Base-by-base conservation (phyloP, 2,888 invertebrate species). In the Drosophila atripex region DNA sequence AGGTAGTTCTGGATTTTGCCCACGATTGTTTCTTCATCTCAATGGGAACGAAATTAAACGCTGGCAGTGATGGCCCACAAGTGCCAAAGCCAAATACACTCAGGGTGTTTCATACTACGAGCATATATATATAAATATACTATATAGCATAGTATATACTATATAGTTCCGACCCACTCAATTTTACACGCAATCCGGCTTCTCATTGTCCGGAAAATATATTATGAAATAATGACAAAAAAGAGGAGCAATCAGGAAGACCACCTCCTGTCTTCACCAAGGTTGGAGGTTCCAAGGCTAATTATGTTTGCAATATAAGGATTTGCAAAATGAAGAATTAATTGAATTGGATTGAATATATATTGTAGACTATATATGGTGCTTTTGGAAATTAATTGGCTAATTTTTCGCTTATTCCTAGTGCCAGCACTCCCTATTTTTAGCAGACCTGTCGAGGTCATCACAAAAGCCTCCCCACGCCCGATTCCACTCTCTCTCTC, bases 41-140 rank as follows among this genome's bases (percentile, higher is more conserved):
- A 41, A 69, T 61, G 73, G 73, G 63, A 65, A 38, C 73, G 73
- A 70, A 84, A 86, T 84, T 77, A 80, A 84, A 76, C 60, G 74
- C 39, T 18, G 18, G 53, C 71, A 71, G 58, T 35, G 82, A 82
- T 73, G 65, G 45, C 84, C 69, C 64, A 76, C 80, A 82, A 86
- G 84, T 86, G 80, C 78, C 65, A 54, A 51, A 54, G 45, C 65
- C 53, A 60, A 43, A 16, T 25, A 71, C 43, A 74, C 28, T 54
- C 51, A 51, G n/a, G 38, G 14, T 14, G n/a, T 14, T 38, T 49
- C 25, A 41, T 32, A 12, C 52, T 43, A 18, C 23, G 21, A 12
- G 16, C 7, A 5, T 47, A 57, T 35, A 45, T 38, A 21, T 38
- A 9, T 14, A 25, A 6, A 16, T 21, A 28, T 12, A 6, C 8